Conservation (phyloP, 2,797 vertebrate species). For the Pygocentrus nattereri region DNA sequence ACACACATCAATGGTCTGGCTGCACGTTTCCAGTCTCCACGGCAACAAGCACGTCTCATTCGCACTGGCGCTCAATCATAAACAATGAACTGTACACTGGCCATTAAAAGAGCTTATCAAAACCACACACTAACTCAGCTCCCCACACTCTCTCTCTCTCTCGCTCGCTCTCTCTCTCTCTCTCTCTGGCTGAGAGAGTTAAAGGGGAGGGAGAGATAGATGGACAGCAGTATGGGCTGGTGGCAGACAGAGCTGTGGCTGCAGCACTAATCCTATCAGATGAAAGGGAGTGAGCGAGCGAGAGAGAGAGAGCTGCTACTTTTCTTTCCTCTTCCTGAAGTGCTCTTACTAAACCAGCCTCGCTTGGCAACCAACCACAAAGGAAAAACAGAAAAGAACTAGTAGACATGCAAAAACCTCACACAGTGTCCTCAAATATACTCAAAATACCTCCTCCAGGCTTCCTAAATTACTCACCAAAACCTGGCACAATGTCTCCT, state of each 20-base stretch:
- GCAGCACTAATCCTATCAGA: not conserved
- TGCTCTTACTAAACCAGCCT: not conserved
- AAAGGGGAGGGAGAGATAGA: not conserved
- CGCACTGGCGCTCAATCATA: slow-evolving; percentile 61
- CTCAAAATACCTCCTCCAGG: too few relatives aligned
- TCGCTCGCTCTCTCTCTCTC: slow-evolving; percentile 47
- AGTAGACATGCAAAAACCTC: too few relatives aligned
- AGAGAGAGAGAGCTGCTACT: not conserved
- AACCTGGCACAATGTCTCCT: too few relatives aligned
- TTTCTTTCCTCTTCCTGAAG: not conserved
- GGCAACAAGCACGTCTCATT: slow-evolving; percentile 70
- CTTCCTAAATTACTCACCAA: too few relatives aligned
- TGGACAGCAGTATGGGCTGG: not conserved
- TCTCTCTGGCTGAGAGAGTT: slow-evolving; percentile 59
- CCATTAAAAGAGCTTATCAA: slow-evolving; percentile 77
- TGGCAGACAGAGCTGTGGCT: not conserved
- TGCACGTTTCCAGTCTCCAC: slow-evolving; percentile 71
- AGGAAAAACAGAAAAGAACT: too few relatives aligned
- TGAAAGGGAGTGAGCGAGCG: not conserved
- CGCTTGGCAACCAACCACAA: slow-evolving; percentile 41
- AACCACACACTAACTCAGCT: slow-evolving; percentile 62
- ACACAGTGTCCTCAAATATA: not conserved
- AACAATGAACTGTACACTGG: slow-evolving; percentile 33
- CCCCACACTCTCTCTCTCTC: slow-evolving; percentile 49
- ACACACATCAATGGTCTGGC: slow-evolving; percentile 70